Percentiles rank a stretch among this genome's conserved stretches.
Evolutionary conservation across 2,888 invertebrate species (phyloP).

Genomic region (Patella depressa): DNA sequence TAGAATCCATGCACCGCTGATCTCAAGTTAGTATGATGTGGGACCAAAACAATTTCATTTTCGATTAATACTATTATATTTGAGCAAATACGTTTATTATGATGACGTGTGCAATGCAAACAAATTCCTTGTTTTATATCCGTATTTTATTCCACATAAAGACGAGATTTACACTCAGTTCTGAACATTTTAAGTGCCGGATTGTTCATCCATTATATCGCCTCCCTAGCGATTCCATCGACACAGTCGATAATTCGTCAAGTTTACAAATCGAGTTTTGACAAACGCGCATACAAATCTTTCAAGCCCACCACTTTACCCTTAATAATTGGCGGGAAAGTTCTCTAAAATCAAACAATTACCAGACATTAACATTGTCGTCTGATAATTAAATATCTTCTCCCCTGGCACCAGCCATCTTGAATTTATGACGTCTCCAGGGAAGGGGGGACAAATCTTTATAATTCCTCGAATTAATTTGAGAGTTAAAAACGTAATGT

Average conservation of each 20-base stretch:
- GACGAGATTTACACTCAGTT: background rate
- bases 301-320: background rate
- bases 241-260: background rate
- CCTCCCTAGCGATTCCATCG: background rate
- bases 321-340: constrained; percentile 14
- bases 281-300: constrained; percentile 7
- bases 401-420: constrained; percentile 17
- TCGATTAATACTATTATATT: too few species aligned
- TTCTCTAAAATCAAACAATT: constrained; percentile 20
- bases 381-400: constrained; percentile 21
- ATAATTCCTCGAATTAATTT: background rate
- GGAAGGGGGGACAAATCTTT: constrained; percentile 10
- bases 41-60: too few species aligned
- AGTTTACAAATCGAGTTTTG: background rate
- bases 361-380: constrained; percentile 21
- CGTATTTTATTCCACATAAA: too few species aligned
- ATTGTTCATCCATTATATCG: background rate
- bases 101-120: too few species aligned
- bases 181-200: background rate
- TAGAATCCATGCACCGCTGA: too few species aligned
- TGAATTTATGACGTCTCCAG: constrained; percentile 9
- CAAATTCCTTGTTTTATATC: too few species aligned
- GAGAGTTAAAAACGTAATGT: constrained; percentile 3
- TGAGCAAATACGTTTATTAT: too few species aligned
- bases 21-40: too few species aligned